phyloP scores from a whole-genome alignment of 37 sponge, comb jelly and placozoan species.

The Chondrilla cf. caribensis region DNA sequence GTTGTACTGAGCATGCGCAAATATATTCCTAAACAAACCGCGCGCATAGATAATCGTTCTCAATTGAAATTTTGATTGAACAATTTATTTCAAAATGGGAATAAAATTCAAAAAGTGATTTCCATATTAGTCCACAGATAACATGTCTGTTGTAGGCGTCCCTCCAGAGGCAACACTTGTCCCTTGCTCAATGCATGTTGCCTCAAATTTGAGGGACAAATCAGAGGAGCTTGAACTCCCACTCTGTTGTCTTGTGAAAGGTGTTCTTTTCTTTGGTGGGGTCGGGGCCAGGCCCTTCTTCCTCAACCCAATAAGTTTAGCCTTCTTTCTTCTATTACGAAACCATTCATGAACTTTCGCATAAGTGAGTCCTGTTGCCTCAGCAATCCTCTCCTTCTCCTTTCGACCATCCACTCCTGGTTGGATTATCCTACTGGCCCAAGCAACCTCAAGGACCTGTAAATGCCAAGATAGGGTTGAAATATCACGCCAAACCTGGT shows the following conservation, averaged over 20 bases:
- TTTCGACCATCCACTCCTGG: slow-evolving; percentile 72
- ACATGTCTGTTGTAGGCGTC: too few relatives aligned
- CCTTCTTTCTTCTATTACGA: slow-evolving; percentile 70
- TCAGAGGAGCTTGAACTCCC: slow-evolving; percentile 24
- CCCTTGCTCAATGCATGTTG: neutral
- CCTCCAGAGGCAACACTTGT: too few relatives aligned
- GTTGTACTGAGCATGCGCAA: too few relatives aligned
- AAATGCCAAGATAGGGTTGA: too few relatives aligned
- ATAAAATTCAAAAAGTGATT: too few relatives aligned
- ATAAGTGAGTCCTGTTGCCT: slow-evolving; percentile 55
- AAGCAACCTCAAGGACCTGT: slow-evolving; percentile 59
- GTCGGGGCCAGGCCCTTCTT: slow-evolving; percentile 11
- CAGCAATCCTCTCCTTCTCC: slow-evolving; percentile 76
- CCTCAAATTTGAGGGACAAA: neutral
- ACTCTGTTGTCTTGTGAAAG: slow-evolving; percentile 18
- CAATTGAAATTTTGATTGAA: too few relatives aligned
- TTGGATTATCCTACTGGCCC: slow-evolving; percentile 72
- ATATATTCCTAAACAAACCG: too few relatives aligned
- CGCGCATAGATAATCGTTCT: too few relatives aligned
- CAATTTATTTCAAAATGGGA: too few relatives aligned
- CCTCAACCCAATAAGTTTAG: slow-evolving; percentile 29
- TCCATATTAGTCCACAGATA: too few relatives aligned
- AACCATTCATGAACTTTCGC: slow-evolving; percentile 82
- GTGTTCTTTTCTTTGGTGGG: neutral
- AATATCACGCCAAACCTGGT: too few relatives aligned